Evolutionary conservation across 2,888 invertebrate species (phyloP), one percentile per base, ranked within the genome.

Genomic region (Campoletis raptor): DNA sequence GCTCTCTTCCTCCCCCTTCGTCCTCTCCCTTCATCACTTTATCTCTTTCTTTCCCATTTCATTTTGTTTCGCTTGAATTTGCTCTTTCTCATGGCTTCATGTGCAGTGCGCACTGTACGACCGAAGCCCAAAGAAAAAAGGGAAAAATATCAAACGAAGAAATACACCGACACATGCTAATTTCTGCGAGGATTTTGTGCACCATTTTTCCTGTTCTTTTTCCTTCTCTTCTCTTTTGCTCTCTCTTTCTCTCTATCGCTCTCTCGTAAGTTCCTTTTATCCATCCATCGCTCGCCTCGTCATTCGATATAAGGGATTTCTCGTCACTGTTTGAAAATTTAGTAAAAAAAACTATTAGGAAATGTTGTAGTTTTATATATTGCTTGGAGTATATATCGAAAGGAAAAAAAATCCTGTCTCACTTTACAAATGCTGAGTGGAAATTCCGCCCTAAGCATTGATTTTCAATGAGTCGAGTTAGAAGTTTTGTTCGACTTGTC

Each of bases 111-210:
- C 87, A 87, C 78, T 76, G 70, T 42, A 70, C 52, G 48, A 40
- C 69, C 81, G 30, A 70, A 81, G 79, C 81, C 64, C 84, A 79
- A 8, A 67, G 72, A 61, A 52, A 77, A 69, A 87, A 85, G 69
- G 86, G 85, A 90, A 90, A 89, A 70, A 74, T 89, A 87, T 85
- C 89, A 84, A 57, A 82, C 64, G 67, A 86, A 86, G 72, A 69
- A 66, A 81, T 88, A 88, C 87, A 88, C 87, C 82, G 86, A 88
- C 89, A 89, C 88, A 92, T 92, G 90, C 92, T 92, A 93, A 93
- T 93, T 93, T 92, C 89, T 89, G 87, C 88, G 90, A 91, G 92
- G 90, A 91, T 92, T 93, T 89, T 90, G 88, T 91, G 92, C 93
- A 92, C 90, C 91, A 91, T 87, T 90, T 89, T 83, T 73, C 52